Conservation (phyloP, 2,888 invertebrate genomes). For the Hyles lineata region DNA sequence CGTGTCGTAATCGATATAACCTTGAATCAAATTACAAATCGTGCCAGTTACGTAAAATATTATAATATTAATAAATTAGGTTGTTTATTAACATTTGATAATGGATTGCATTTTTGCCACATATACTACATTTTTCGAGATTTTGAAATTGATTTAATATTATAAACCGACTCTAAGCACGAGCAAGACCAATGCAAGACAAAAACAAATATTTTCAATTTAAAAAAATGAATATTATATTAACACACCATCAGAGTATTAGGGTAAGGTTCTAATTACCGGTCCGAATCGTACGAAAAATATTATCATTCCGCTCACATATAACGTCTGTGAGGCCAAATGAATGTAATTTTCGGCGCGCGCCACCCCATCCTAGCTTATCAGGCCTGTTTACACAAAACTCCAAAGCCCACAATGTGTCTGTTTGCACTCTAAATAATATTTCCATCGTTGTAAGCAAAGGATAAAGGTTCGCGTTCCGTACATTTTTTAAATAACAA, state of each 20-base stretch:
- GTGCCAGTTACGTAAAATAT: too few species aligned
- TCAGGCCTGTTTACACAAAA: conserved; percentile 59
- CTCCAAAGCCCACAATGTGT: conserved; percentile 60
- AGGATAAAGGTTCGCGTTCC: conserved; percentile 47
- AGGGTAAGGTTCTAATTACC: neutral
- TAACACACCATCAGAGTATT: neutral
- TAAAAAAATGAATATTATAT: neutral
- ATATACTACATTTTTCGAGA: too few species aligned
- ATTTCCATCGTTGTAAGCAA: conserved; percentile 53
- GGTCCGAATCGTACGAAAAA: neutral
- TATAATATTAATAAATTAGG: too few species aligned
- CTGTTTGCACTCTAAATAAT: conserved; percentile 69
- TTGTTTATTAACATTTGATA: too few species aligned
- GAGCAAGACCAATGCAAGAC: too few species aligned
- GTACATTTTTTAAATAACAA: conserved; percentile 26
- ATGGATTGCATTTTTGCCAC: too few species aligned
- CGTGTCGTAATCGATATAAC: neutral
- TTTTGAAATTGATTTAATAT: too few species aligned
- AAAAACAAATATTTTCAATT: neutral
- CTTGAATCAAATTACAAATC: neutral
- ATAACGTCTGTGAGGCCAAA: conserved; percentile 35
- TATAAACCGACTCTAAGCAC: too few species aligned
- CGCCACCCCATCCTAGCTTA: conserved; percentile 54
- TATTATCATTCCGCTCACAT: conserved; percentile 3
- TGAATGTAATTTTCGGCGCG: conserved; percentile 47